Conservation (phyloP, 2,888 invertebrate species). For the Cecidostiba fungosa region DNA sequence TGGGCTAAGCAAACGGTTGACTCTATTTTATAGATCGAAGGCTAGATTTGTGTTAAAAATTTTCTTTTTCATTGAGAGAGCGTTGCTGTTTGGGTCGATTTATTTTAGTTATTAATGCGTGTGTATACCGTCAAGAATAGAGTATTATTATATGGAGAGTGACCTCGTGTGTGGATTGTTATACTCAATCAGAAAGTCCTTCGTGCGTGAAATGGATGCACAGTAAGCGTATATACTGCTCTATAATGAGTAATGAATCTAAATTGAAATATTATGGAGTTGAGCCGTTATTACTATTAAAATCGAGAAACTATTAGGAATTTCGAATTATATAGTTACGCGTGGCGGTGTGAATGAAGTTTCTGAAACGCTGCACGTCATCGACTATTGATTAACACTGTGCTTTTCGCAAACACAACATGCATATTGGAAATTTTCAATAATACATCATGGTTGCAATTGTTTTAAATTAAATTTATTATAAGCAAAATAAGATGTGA, state of each 20-base stretch:
- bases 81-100: no score
- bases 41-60: no score
- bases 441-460: no score
- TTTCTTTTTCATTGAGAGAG: no score
- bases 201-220: not conserved
- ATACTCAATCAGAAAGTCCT: not conserved
- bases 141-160: not conserved
- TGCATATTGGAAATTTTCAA: not conserved
- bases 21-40: no score
- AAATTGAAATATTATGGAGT: not conserved
- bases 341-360: not conserved
- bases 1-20: not conserved
- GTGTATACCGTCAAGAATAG: no score
- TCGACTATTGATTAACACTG: not conserved
- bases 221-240: not conserved
- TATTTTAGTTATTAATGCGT: no score
- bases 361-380: not conserved
- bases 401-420: not conserved
- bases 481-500: not conserved
- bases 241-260: not conserved
- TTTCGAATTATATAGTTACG: not conserved
- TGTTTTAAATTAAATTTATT: no score
- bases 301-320: not conserved
- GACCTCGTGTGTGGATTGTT: not conserved
- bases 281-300: not conserved